These are phyloP conservation scores for Tribolium madens DNA, from an alignment of 1,140 invertebrate species.

Conservation along the genomic window DNA sequence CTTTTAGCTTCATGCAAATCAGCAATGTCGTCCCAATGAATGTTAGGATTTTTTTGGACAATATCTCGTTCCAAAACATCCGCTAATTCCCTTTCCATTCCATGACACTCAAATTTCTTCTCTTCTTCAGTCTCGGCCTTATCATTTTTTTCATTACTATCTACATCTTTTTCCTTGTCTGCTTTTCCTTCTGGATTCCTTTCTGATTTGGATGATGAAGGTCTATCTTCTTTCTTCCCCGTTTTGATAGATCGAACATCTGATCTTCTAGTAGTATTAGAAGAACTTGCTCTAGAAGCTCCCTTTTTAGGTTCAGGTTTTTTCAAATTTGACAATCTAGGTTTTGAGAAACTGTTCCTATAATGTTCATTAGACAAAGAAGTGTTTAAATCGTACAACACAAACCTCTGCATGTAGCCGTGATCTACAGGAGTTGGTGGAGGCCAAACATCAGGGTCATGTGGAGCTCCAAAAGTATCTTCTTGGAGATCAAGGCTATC, in stretches of 20 bases:
- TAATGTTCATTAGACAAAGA: constrained; percentile 34
- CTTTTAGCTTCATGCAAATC: constrained; percentile 96
- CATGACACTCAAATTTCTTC: constrained; percentile 90
- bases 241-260: constrained; percentile 44
- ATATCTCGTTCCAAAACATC: constrained; percentile 97
- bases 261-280: constrained; percentile 56
- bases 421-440: constrained; percentile 86
- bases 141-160: constrained; percentile 77
- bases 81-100: constrained; percentile 93
- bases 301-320: constrained; percentile 59
- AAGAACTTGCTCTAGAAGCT: constrained; percentile 56
- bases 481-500: constrained; percentile 49
- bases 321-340: constrained; percentile 54
- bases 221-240: constrained; percentile 63
- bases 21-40: constrained; percentile 97
- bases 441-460: constrained; percentile 93
- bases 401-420: constrained; percentile 67
- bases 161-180: constrained; percentile 55
- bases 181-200: constrained; percentile 54
- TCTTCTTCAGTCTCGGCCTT: constrained; percentile 81
- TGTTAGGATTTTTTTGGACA: constrained; percentile 97
- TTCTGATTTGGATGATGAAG: constrained; percentile 63
- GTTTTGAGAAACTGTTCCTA: constrained; percentile 57
- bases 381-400: constrained; percentile 16
- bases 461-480: constrained; percentile 79